Conservation (phyloP, 2,113 vertebrate species). For the Eudyptes chrysolophus region DNA sequence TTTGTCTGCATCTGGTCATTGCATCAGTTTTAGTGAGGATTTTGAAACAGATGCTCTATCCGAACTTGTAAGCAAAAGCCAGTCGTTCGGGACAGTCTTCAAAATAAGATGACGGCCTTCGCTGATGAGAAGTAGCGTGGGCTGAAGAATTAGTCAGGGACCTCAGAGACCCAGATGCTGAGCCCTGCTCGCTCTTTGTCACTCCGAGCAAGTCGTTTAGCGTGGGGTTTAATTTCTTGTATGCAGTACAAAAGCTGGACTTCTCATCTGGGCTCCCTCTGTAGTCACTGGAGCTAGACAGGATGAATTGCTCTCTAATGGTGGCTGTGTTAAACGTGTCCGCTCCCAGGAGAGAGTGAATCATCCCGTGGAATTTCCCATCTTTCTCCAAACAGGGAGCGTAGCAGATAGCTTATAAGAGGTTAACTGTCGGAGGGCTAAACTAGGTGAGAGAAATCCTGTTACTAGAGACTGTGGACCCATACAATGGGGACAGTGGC, state of each 20-base stretch:
- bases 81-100: neutral
- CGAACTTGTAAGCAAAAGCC: neutral
- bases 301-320: neutral
- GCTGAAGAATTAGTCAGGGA: neutral
- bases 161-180: neutral
- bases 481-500: too few species aligned
- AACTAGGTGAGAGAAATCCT: neutral
- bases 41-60: neutral
- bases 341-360: neutral
- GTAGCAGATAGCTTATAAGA: neutral
- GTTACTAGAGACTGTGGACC: neutral
- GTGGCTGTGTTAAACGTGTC: neutral
- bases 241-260: accelerated
- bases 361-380: neutral
- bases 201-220: neutral
- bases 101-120: neutral
- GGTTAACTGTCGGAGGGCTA: neutral
- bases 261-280: neutral
- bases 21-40: neutral
- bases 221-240: neutral
- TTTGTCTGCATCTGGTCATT: neutral
- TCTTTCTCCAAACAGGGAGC: neutral
- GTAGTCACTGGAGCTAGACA: neutral
- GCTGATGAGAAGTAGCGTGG: neutral
- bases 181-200: neutral